phyloP scores from a whole-genome alignment of 2,797 vertebrate genomes.

The Mormyrus hasselquistii region DNA sequence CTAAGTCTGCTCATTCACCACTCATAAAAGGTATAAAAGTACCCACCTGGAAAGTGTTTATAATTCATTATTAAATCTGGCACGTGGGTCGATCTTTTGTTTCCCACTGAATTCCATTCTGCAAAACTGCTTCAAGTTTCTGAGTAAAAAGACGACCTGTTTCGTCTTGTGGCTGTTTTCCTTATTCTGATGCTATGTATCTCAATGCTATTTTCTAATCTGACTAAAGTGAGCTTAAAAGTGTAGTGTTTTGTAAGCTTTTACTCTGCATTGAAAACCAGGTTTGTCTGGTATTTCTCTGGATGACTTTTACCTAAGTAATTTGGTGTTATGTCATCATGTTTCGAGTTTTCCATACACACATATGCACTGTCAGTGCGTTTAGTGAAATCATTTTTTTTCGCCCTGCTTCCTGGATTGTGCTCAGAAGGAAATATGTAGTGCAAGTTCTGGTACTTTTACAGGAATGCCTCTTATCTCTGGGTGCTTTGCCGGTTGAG shows the following conservation, averaged over 20 bases:
- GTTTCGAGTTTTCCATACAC: not conserved
- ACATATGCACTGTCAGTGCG: not conserved
- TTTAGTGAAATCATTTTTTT: not conserved
- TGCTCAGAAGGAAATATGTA: not conserved
- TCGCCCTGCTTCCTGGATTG: not conserved
- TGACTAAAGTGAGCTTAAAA: not conserved
- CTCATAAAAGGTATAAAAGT: not conserved
- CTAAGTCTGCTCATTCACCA: not conserved
- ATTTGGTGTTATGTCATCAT: not conserved
- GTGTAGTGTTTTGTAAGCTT: not conserved
- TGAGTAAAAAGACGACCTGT: not conserved
- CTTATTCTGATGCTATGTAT: not conserved
- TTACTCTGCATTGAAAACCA: not conserved
- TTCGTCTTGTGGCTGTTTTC: not conserved
- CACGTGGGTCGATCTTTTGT: not conserved
- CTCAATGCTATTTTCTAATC: not conserved
- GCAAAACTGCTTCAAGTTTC: not conserved
- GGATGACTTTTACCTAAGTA: not conserved
- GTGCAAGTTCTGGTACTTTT: not conserved
- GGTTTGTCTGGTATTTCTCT: not conserved
- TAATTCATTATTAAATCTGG: not conserved
- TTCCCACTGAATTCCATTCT: not conserved
- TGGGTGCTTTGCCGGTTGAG: not conserved
- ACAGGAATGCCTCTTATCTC: not conserved
- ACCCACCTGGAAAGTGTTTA: not conserved